Evolutionary conservation across 2,888 invertebrate species (phyloP).

Genomic region (Abscondita cerata): DNA sequence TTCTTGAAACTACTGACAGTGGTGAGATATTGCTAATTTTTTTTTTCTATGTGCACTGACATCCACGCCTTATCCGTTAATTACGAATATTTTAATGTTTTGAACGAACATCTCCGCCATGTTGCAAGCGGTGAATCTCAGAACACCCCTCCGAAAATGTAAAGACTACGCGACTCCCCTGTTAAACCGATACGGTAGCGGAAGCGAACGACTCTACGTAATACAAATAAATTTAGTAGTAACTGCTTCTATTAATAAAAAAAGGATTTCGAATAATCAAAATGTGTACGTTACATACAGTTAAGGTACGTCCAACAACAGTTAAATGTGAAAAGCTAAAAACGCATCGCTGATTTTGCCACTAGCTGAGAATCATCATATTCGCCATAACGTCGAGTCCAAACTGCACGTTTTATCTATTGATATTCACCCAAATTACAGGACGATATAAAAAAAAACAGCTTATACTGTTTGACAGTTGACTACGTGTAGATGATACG

Average conservation of each 20-base stretch:
- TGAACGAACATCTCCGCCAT: conserved; percentile 56
- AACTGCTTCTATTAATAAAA: not conserved
- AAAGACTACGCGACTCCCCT: conserved; percentile 41
- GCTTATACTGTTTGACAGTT: no score
- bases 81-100: conserved; percentile 47
- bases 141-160: conserved; percentile 53
- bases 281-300: not conserved
- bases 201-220: conserved; percentile 15
- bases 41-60: not conserved
- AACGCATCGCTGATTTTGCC: conserved; percentile 8
- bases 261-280: not conserved
- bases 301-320: conserved; percentile 1
- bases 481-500: no score
- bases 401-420: conserved; percentile 22
- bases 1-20: conserved; percentile 1
- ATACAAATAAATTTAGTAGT: not conserved
- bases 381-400: conserved; percentile 21
- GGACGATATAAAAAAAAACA: no score
- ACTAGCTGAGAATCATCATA: not conserved
- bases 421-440: not conserved
- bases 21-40: not conserved
- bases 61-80: conserved; percentile 9
- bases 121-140: conserved; percentile 58
- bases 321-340: not conserved
- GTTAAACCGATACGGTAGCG: conserved; percentile 44